Evolutionary conservation across 2,888 invertebrate species (phyloP).

Genomic region (Portevinia maculata): DNA sequence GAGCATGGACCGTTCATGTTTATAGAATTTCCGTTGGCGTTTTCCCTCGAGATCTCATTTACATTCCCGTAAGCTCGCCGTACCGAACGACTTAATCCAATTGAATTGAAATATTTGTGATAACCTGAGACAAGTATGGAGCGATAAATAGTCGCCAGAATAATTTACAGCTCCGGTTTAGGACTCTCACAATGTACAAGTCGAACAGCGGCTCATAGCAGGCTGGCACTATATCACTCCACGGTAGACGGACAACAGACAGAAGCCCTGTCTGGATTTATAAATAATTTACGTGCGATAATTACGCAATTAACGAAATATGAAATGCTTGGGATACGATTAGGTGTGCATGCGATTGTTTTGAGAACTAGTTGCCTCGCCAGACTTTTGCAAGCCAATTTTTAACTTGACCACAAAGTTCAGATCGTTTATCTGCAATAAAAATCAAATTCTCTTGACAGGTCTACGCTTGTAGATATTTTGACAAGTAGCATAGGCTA

Average conservation of each 20-base stretch:
- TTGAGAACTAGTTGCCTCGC: too few species aligned
- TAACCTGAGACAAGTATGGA: conserved; percentile 35
- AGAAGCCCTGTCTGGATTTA: conserved; percentile 63
- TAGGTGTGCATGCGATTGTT: conserved; percentile 25
- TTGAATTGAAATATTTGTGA: conserved; percentile 67
- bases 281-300: conserved; percentile 62
- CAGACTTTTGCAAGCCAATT: not conserved
- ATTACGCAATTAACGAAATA: conserved; percentile 69
- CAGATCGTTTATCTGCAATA: conserved; percentile 48
- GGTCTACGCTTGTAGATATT: conserved; percentile 58
- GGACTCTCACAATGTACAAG: not conserved
- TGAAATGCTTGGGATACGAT: conserved; percentile 14
- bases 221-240: conserved; percentile 57
- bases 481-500: conserved; percentile 57
- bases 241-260: conserved; percentile 66
- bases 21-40: not conserved
- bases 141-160: conserved; percentile 31
- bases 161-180: conserved; percentile 56
- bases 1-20: conserved; percentile 20
- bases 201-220: conserved; percentile 10
- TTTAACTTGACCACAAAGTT: conserved; percentile 13
- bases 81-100: conserved; percentile 66
- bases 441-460: conserved; percentile 69
- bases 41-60: conserved; percentile 43
- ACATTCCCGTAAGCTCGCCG: conserved; percentile 47